Conservation (phyloP, 2,888 invertebrate species). For the Melieria crassipennis region DNA sequence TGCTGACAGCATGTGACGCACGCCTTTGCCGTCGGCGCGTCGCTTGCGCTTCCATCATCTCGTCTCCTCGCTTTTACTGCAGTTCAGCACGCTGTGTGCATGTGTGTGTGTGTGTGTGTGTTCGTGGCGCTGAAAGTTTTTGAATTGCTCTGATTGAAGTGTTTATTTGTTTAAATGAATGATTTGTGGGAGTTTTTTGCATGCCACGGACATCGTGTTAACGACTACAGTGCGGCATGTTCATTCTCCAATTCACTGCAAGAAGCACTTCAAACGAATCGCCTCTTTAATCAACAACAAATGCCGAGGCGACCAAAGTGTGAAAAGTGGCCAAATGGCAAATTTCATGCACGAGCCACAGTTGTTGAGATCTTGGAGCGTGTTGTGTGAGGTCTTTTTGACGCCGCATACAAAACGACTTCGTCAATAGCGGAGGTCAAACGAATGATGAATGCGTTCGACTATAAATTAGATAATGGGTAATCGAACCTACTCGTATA, state of each 20-base stretch:
- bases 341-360: too few species aligned
- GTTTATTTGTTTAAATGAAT: background rate
- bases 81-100: background rate
- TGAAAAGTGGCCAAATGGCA: too few species aligned
- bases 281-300: too few species aligned
- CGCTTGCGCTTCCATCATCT: background rate
- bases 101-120: background rate
- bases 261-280: too few species aligned
- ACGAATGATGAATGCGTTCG: too few species aligned
- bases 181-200: background rate
- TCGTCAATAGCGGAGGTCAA: too few species aligned
- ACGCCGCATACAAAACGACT: too few species aligned
- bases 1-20: constrained; percentile 5
- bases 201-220: background rate
- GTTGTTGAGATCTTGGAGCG: too few species aligned
- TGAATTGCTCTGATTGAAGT: background rate
- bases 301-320: too few species aligned
- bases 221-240: background rate
- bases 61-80: background rate
- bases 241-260: background rate
- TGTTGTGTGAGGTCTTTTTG: too few species aligned
- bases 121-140: background rate
- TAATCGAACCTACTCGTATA: too few species aligned
- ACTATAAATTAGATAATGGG: too few species aligned
- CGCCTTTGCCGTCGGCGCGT: background rate